These are phyloP conservation scores for Hemibagrus wyckioides DNA, from an alignment of 2,113 vertebrate genomes.

Conservation along the genomic window DNA sequence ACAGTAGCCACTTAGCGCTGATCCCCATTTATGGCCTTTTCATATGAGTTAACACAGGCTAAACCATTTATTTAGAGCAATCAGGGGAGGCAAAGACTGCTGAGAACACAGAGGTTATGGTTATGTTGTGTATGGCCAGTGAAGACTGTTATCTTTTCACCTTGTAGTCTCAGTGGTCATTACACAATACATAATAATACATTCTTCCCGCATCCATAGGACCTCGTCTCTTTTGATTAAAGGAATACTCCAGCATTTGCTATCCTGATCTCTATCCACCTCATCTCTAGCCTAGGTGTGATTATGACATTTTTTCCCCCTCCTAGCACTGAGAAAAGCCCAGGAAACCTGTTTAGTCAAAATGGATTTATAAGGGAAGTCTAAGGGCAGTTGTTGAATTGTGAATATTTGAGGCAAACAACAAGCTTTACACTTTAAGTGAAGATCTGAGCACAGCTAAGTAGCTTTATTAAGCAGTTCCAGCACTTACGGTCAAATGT, in stretches of 20 bases:
- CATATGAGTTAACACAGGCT: slow-evolving; percentile 47
- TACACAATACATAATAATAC: slow-evolving; percentile 2
- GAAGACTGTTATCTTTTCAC: slow-evolving; percentile 22
- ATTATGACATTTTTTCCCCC: neutral
- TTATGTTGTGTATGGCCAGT: neutral
- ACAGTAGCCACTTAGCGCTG: slow-evolving; percentile 48
- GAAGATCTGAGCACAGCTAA: no score
- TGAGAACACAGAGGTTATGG: slow-evolving; percentile 27
- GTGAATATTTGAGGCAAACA: neutral
- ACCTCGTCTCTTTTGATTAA: neutral
- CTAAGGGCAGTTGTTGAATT: neutral
- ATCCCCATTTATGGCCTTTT: slow-evolving; percentile 56
- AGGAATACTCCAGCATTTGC: neutral
- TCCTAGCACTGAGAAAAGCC: neutral
- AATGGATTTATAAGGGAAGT: neutral
- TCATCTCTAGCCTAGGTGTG: neutral
- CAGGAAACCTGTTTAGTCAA: neutral
- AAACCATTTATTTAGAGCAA: slow-evolving; percentile 53
- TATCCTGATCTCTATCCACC: neutral
- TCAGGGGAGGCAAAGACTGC: slow-evolving; percentile 1
- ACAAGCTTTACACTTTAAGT: neutral
- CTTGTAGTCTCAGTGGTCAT: neutral
- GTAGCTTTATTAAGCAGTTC: neutral
- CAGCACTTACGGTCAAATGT: neutral
- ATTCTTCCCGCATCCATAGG: neutral